A percentile compares a stretch with the other conserved stretches of the same genome.
These are phyloP conservation scores for Stenodera caucasica DNA, from an alignment of 2,888 invertebrate genomes.

Conservation along the genomic window DNA sequence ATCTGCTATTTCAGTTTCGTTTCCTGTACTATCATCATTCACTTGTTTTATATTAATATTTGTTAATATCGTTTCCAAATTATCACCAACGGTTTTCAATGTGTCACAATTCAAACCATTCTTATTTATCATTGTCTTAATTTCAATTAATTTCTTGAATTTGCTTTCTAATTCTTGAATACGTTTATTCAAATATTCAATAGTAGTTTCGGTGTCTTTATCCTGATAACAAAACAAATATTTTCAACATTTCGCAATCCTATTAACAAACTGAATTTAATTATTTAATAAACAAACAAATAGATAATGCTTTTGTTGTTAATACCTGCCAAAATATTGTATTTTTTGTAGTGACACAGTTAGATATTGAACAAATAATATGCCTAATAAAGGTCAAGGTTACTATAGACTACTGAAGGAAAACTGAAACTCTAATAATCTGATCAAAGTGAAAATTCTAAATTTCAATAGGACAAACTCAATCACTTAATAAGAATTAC, in stretches of 20 bases:
- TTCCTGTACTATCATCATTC: slow-evolving; percentile 36
- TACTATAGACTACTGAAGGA: not conserved
- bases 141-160: slow-evolving; percentile 52
- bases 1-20: slow-evolving; percentile 32
- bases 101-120: slow-evolving; percentile 41
- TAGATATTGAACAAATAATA: slow-evolving; percentile 1
- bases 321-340: not conserved
- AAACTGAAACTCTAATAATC: not conserved
- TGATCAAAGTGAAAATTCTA: not conserved
- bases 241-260: not conserved
- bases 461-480: too few species aligned
- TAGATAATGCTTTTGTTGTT: not conserved
- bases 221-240: slow-evolving; percentile 30
- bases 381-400: not conserved
- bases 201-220: slow-evolving; percentile 30
- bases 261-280: too few species aligned
- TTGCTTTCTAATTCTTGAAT: slow-evolving; percentile 59
- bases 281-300: not conserved
- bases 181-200: slow-evolving; percentile 52
- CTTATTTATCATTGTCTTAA: slow-evolving; percentile 41
- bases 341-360: not conserved
- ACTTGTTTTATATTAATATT: slow-evolving; percentile 23
- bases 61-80: slow-evolving; percentile 31
- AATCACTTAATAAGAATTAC: too few species aligned
- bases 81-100: slow-evolving; percentile 40